These are phyloP conservation scores for Xylophagus ater DNA, from an alignment of 2,888 invertebrate genomes.

Conservation along the genomic window DNA sequence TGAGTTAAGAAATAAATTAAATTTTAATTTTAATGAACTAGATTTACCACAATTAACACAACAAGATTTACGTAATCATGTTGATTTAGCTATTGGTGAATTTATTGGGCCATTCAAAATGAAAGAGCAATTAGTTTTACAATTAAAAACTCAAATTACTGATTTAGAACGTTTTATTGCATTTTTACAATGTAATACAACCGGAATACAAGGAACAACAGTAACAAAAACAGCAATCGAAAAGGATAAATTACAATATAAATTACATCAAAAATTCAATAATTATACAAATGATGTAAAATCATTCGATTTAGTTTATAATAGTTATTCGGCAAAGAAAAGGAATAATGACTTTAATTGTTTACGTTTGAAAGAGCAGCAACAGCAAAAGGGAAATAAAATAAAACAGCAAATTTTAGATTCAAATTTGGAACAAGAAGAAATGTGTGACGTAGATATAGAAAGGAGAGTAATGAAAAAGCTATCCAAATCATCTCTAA, in stretches of 20 bases:
- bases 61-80: slow-evolving; percentile 77
- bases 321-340: slow-evolving; percentile 37
- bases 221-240: slow-evolving; percentile 18
- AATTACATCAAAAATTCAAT: neutral
- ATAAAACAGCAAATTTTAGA: no score
- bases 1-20: slow-evolving; percentile 72
- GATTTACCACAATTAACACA: slow-evolving; percentile 58
- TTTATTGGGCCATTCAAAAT: slow-evolving; percentile 89
- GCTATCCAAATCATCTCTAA: neutral
- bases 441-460: neutral
- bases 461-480: neutral
- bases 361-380: no score
- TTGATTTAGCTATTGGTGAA: slow-evolving; percentile 80
- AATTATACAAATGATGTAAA: slow-evolving; percentile 16
- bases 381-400: neutral
- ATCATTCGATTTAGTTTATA: slow-evolving; percentile 27
- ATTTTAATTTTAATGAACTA: slow-evolving; percentile 74
- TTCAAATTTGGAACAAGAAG: no score
- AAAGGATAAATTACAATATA: neutral
- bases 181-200: slow-evolving; percentile 75
- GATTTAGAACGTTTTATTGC: slow-evolving; percentile 96
- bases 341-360: no score
- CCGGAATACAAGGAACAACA: slow-evolving; percentile 31
- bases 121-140: slow-evolving; percentile 90
- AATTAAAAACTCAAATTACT: slow-evolving; percentile 91